Evolutionary conservation across 1,140 invertebrate genomes (phyloP).

Genomic region (Sminthurides bifidus): DNA sequence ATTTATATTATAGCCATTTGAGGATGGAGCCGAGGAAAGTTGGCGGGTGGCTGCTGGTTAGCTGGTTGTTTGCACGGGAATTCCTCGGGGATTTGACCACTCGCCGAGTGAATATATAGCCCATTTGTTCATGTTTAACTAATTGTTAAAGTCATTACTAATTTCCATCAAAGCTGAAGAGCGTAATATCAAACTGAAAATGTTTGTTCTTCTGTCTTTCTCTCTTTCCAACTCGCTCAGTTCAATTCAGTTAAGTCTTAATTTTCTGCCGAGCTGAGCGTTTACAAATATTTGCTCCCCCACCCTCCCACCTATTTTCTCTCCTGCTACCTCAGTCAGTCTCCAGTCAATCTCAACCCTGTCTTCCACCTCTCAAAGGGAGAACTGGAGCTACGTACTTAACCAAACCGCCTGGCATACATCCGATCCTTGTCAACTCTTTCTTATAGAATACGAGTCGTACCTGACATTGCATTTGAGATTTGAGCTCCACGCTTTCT

Average conservation of each 20-base stretch:
- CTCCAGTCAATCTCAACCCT: neutral
- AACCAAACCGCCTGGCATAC: too few relatives aligned
- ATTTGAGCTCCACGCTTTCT: neutral
- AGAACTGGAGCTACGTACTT: too few relatives aligned
- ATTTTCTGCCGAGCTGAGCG: conserved; percentile 31
- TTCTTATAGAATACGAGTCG: too few relatives aligned
- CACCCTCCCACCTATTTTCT: conserved; percentile 27
- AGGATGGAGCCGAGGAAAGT: neutral
- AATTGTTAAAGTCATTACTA: conserved; percentile 33
- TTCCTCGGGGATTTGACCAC: conserved; percentile 19
- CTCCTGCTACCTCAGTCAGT: conserved; percentile 6
- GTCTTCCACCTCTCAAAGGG: too few relatives aligned
- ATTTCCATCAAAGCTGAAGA: conserved; percentile 32
- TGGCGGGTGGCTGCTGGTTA: neutral
- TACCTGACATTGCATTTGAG: neutral
- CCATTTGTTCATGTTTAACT: conserved; percentile 33
- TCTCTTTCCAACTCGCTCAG: neutral
- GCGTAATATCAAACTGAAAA: conserved; percentile 25
- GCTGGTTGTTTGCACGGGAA: conserved; percentile 7
- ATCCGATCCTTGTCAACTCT: too few relatives aligned
- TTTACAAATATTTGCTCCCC: conserved; percentile 32
- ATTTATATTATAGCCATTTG: neutral
- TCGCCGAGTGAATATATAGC: conserved; percentile 14
- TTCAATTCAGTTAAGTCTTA: conserved; percentile 32
- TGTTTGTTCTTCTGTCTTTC: conserved; percentile 15